These are phyloP conservation scores for Eubasilissa splendida DNA, from an alignment of 2,888 invertebrate genomes.

Conservation along the genomic window DNA sequence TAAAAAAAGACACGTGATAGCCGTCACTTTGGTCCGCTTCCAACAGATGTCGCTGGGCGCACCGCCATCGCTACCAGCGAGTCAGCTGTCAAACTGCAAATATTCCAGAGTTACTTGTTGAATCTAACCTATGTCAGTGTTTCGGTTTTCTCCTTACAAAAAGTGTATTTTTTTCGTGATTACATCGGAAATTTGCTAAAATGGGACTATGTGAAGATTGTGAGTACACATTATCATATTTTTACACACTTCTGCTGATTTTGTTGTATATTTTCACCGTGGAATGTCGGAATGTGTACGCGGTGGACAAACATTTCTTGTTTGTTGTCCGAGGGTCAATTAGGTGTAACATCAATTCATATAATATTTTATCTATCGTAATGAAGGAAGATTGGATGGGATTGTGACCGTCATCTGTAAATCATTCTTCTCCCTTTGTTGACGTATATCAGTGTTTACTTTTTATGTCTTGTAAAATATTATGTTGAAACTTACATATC, in stretches of 20 bases:
- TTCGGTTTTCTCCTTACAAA: conserved; percentile 35
- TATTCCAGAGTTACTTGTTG: conserved; percentile 45
- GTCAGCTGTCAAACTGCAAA: conserved; percentile 49
- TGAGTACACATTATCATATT: conserved; percentile 32
- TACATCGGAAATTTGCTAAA: conserved; percentile 23
- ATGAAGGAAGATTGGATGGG: conserved; percentile 45
- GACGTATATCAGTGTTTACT: background rate
- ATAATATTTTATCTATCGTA: conserved; percentile 44
- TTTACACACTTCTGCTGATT: background rate
- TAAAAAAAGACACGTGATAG: conserved; percentile 27
- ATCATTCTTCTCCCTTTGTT: background rate
- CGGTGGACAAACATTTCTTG: conserved; percentile 29
- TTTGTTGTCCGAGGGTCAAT: conserved; percentile 50
- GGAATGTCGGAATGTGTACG: conserved; percentile 30
- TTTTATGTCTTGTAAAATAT: background rate
- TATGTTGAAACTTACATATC: background rate
- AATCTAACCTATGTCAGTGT: conserved; percentile 51
- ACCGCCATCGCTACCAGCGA: background rate
- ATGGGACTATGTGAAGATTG: conserved; percentile 53
- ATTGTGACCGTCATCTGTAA: conserved; percentile 6
- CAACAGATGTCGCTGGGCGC: conserved; percentile 45
- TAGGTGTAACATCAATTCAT: conserved; percentile 48
- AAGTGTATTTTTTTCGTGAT: conserved; percentile 42
- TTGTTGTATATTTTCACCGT: conserved; percentile 2
- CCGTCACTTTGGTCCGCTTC: background rate